Percentiles rank a stretch among this genome's conserved stretches.
These are phyloP conservation scores for Xylophagus ater DNA, from an alignment of 2,888 invertebrate genomes.

Conservation along the genomic window DNA sequence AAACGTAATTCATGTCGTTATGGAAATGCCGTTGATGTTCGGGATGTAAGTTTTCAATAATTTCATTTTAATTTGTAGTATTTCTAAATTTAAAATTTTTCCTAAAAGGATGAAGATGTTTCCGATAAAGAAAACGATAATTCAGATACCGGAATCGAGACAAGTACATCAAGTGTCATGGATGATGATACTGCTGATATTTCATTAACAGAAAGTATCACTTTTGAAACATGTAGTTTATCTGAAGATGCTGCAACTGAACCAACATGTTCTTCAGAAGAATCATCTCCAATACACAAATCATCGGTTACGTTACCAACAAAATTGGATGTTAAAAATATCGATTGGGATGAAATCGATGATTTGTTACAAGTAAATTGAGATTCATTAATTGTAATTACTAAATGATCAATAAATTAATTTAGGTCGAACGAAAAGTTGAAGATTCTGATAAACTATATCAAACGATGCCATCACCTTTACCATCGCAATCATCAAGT, in stretches of 20 bases:
- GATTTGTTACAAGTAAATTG: constrained; percentile 51
- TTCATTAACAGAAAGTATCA: constrained; percentile 38
- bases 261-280: constrained; percentile 23
- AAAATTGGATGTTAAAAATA: constrained; percentile 52
- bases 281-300: constrained; percentile 27
- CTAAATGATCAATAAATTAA: constrained; percentile 19
- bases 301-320: constrained; percentile 47
- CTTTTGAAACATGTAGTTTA: constrained; percentile 37
- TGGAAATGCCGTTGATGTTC: constrained; percentile 27
- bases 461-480: constrained; percentile 57
- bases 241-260: constrained; percentile 34
- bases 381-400: no score
- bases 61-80: not conserved
- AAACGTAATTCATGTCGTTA: constrained; percentile 56
- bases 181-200: constrained; percentile 36
- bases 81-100: not conserved
- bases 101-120: constrained; percentile 24
- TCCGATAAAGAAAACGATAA: constrained; percentile 38
- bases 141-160: constrained; percentile 32
- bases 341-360: constrained; percentile 61
- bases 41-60: constrained; percentile 20
- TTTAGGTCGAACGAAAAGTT: constrained; percentile 48
- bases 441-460: constrained; percentile 53
- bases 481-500: constrained; percentile 43
- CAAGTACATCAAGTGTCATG: constrained; percentile 31